Evolutionary conservation across 2,113 vertebrate species (phyloP), one percentile per base, ranked within the genome.

Genomic region (Semicossyphus pulcher): DNA sequence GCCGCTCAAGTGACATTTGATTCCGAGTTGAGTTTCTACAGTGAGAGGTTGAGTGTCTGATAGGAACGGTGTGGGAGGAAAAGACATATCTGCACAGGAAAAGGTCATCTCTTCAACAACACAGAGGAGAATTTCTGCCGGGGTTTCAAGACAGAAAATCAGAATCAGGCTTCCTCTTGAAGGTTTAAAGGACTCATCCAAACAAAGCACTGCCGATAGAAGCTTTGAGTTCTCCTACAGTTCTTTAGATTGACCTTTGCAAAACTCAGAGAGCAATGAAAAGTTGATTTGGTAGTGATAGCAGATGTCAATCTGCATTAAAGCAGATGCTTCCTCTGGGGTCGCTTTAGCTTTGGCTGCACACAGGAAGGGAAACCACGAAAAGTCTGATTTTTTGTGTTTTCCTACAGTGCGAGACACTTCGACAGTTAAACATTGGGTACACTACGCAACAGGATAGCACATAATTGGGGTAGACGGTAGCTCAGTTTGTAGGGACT

Each of bases 101-200:
- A 91, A 92, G 85, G 83, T 87, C 88, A 89, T 76, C 76, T 62
- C 61, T 75, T 69, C 76, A 53, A 62, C 65, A 74, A 61, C 53
- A 61, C 37, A 3, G 59, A 61, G 48, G 61, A 80, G 72, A 78
- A 67, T 75, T 84, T 70, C 60, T 63, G 42, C 25, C 12, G 15
- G 57, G 10, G 34, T 56, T 83, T 71, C 42, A 31, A 70, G 53
- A 25, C 59, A 41, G 59, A 44, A 76, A 83, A 75, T 79, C 69
- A 54, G 41, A 76, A 70, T 21, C 14, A n/a, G 29, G 42, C 53
- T n/a, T n/a, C n/a, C n/a, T n/a, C n/a, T n/a, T n/a, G n/a, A n/a
- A n/a, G n/a, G n/a, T n/a, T n/a, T n/a, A n/a, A n/a, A n/a, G n/a
- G 83, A 76, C 59, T 56, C 41, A 49, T 45, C 57, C 28, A 31